phyloP scores from a whole-genome alignment of 1,140 invertebrate species.

The Lerema accius region DNA sequence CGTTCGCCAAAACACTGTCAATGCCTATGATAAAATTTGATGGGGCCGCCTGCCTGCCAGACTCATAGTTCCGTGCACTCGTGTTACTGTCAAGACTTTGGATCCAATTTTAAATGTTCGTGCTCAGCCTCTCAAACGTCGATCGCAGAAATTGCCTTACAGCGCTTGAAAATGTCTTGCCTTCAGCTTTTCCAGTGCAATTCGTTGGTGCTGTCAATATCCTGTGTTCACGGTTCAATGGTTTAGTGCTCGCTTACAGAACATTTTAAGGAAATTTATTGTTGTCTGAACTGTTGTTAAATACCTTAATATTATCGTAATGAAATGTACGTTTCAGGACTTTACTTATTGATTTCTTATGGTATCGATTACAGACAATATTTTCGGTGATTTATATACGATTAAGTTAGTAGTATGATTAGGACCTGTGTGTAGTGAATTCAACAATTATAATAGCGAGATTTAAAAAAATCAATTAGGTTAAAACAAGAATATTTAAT shows the following conservation, averaged over 20 bases:
- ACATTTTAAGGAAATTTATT: not conserved
- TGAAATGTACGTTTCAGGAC: too few species aligned
- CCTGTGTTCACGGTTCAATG: conserved; percentile 19
- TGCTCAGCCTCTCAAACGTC: conserved; percentile 30
- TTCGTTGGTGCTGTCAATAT: conserved; percentile 27
- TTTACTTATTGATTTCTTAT: too few species aligned
- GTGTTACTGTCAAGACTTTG: conserved; percentile 56
- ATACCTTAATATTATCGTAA: too few species aligned
- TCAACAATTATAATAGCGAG: too few species aligned
- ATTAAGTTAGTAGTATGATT: too few species aligned
- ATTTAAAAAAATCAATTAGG: too few species aligned
- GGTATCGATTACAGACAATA: too few species aligned
- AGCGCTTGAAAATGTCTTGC: conserved; percentile 22
- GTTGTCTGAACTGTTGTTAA: not conserved
- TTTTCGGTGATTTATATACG: too few species aligned
- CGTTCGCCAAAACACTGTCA: conserved; percentile 71
- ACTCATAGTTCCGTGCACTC: conserved; percentile 39
- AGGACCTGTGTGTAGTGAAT: too few species aligned
- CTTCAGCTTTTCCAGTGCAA: conserved; percentile 20
- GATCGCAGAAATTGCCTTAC: conserved; percentile 30
- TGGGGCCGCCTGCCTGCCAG: conserved; percentile 51
- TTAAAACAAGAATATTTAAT: too few species aligned
- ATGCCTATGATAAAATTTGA: conserved; percentile 77
- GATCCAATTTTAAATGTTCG: conserved; percentile 50
- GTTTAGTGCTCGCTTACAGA: not conserved